Conservation (phyloP, 2,888 invertebrate species). For the Gisinianus flammeolus region DNA sequence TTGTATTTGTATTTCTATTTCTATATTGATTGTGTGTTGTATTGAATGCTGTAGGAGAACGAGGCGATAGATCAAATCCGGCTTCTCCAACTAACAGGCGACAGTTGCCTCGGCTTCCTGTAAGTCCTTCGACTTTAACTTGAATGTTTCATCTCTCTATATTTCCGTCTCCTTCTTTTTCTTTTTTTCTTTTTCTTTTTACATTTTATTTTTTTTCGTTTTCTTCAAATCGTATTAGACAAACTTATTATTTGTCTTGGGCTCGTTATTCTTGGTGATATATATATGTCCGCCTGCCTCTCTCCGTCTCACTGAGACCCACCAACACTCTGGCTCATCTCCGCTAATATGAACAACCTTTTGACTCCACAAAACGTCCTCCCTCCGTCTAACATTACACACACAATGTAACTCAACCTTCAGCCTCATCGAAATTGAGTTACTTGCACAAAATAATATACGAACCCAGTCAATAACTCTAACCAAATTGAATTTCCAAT, state of each 20-base stretch:
- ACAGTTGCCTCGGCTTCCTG: constrained; percentile 56
- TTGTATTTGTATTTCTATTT: constrained; percentile 3
- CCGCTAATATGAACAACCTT: no score
- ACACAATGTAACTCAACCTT: neutral
- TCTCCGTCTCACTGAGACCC: neutral
- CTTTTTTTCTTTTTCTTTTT: no score
- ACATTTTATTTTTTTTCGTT: no score
- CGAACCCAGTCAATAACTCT: no score
- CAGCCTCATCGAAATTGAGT: no score
- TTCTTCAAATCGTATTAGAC: constrained; percentile 5
- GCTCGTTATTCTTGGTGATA: constrained; percentile 12
- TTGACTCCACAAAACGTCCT: no score
- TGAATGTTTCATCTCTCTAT: neutral
- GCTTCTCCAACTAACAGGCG: constrained; percentile 51
- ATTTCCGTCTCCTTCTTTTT: neutral
- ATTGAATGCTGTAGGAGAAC: constrained; percentile 33
- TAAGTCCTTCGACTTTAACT: constrained; percentile 36
- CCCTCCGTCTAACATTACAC: neutral
- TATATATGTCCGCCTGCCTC: neutral
- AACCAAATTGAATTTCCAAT: no score
- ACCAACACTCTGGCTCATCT: neutral
- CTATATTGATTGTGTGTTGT: neutral
- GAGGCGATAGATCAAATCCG: constrained; percentile 51
- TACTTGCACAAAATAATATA: no score
- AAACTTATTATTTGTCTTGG: constrained; percentile 18